A percentile compares a stretch with the other conserved stretches of the same genome.
These are phyloP conservation scores for Linnaemya tessellans DNA, from an alignment of 2,888 invertebrate species.

Conservation along the genomic window DNA sequence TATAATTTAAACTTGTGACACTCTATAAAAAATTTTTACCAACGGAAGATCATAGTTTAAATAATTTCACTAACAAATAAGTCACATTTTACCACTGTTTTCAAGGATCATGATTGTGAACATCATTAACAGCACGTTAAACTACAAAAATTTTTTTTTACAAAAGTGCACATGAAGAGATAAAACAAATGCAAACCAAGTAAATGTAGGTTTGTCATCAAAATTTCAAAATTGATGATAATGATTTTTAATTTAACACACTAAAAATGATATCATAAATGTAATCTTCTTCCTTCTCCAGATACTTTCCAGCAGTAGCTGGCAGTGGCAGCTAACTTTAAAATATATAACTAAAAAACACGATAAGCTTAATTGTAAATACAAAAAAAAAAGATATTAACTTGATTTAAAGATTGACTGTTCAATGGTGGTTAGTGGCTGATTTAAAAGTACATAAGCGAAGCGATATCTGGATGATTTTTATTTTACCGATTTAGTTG, in stretches of 20 bases:
- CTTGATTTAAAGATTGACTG: constrained; percentile 69
- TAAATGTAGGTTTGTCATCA: constrained; percentile 50
- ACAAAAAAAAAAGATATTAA: constrained; percentile 35
- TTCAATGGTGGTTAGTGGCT: constrained; percentile 34
- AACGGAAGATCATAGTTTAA: not conserved
- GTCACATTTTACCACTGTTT: constrained; percentile 36
- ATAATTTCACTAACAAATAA: not conserved
- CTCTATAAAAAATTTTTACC: too few relatives aligned
- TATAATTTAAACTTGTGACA: too few relatives aligned
- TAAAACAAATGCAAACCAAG: constrained; percentile 26
- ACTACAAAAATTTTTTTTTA: not conserved
- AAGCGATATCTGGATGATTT: constrained; percentile 16
- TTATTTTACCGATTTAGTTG: constrained; percentile 18
- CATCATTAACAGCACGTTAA: constrained; percentile 30
- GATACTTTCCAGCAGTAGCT: too few relatives aligned
- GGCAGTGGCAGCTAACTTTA: not conserved
- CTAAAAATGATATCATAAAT: constrained; percentile 55
- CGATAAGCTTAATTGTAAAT: constrained; percentile 65
- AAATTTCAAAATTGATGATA: constrained; percentile 56
- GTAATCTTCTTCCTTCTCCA: constrained; percentile 32
- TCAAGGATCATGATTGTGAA: constrained; percentile 28
- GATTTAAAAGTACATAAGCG: constrained; percentile 35
- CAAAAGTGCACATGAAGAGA: constrained; percentile 19
- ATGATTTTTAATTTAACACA: constrained; percentile 62
- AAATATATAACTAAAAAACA: not conserved